These are phyloP conservation scores for Cotesia glomerata DNA, from an alignment of 1,140 invertebrate genomes.

Conservation along the genomic window DNA sequence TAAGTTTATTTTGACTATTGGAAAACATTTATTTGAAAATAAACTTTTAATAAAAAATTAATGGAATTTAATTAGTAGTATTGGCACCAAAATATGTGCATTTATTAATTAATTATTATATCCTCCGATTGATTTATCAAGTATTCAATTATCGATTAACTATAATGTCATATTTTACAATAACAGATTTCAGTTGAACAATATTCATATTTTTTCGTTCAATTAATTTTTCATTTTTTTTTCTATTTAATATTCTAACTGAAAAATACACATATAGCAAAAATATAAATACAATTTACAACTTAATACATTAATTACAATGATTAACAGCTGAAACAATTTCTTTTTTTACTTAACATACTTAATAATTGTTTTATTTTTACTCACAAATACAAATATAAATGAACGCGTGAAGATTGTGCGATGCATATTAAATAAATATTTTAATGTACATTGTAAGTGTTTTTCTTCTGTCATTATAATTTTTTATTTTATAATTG, in stretches of 20 bases:
- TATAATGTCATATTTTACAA: no score
- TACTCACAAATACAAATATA: background rate
- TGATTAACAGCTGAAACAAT: background rate
- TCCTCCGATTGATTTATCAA: no score
- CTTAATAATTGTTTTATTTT: background rate
- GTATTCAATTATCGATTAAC: no score
- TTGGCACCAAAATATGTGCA: no score
- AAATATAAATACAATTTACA: background rate
- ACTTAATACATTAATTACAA: background rate
- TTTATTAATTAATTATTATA: no score
- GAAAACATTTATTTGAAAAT: no score
- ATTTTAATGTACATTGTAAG: background rate
- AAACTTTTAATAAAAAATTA: no score
- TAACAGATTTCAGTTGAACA: background rate
- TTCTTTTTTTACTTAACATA: background rate
- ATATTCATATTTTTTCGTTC: background rate
- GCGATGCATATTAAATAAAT: slow-evolving; percentile 27
- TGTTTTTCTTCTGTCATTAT: background rate
- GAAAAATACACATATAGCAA: background rate
- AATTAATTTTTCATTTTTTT: background rate
- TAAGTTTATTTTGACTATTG: no score
- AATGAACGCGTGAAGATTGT: slow-evolving; percentile 29
- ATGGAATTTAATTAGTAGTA: no score
- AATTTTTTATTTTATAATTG: background rate
- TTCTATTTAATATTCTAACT: background rate